Conservation (phyloP, 30 jellyfish, hydroid and myxozoan genomes). For the Turritopsis dohrnii region DNA sequence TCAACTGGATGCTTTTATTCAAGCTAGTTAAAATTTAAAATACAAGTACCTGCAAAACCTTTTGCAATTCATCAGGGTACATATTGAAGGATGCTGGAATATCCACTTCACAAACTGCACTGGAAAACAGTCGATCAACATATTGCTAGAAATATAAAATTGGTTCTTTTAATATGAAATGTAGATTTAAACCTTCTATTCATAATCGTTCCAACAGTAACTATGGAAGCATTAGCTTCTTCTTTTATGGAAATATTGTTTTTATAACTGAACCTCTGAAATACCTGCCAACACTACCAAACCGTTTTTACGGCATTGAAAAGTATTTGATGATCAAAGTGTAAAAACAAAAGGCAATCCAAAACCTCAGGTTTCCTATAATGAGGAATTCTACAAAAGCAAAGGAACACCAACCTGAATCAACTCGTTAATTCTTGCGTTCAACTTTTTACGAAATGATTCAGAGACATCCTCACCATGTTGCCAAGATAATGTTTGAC, state of each 20-base stretch:
- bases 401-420: constrained; percentile 54
- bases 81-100: constrained; percentile 76
- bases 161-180: too few relatives aligned
- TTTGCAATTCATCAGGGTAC: constrained; percentile 69
- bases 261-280: too few relatives aligned
- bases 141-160: constrained; percentile 45
- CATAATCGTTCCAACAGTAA: too few relatives aligned
- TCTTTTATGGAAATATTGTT: too few relatives aligned
- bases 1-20: neutral
- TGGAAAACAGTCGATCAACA: constrained; percentile 45
- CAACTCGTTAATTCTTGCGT: constrained; percentile 49
- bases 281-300: too few relatives aligned
- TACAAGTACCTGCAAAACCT: constrained; percentile 69
- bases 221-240: too few relatives aligned
- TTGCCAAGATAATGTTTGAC: constrained; percentile 79
- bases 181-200: too few relatives aligned
- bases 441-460: constrained; percentile 63
- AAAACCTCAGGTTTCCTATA: too few relatives aligned
- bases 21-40: neutral
- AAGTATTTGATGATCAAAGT: too few relatives aligned
- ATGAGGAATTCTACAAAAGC: too few relatives aligned
- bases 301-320: too few relatives aligned
- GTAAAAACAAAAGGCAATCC: too few relatives aligned
- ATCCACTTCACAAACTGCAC: constrained; percentile 78
- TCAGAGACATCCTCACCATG: constrained; percentile 96